Evolutionary conservation across 2,113 vertebrate species (phyloP).

Genomic region (Murina feae): DNA sequence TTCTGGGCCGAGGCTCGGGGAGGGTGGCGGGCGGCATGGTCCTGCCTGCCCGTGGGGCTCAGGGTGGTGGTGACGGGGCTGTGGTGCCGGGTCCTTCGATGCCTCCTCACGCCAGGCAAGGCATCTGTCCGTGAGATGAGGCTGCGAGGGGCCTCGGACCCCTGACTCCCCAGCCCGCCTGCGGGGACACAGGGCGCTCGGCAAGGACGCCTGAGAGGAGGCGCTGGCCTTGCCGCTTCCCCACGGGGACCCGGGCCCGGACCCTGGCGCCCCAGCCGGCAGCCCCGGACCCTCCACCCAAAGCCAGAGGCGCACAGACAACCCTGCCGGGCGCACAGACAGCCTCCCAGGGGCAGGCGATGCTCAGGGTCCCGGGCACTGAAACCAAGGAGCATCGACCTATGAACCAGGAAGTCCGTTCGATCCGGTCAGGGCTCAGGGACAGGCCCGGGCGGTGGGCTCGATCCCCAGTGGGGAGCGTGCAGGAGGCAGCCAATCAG

Average conservation of each 20-base stretch:
- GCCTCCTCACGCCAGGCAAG: no score
- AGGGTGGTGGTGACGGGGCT: no score
- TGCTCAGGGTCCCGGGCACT: neutral
- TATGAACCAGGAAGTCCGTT: no score
- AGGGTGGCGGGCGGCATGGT: fast-evolving
- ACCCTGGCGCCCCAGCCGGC: neutral
- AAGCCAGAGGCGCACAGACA: neutral
- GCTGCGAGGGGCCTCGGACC: neutral
- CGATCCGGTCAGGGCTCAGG: no score
- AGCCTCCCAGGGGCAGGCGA: neutral
- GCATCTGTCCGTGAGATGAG: neutral
- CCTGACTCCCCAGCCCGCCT: neutral
- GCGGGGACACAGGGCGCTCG: neutral
- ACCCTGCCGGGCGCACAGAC: neutral
- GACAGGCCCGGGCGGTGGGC: no score
- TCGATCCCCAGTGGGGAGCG: no score
- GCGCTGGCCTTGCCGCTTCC: neutral
- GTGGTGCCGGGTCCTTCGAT: fast-evolving
- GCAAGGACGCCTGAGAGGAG: neutral
- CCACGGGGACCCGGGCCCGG: neutral
- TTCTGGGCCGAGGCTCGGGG: fast-evolving
- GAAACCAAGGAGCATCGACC: neutral
- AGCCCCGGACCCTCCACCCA: neutral
- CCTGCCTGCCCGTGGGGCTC: neutral
- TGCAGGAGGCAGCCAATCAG: no score